Evolutionary conservation across 2,888 invertebrate genomes (phyloP).

Genomic region (Mechanitis mazaeus): DNA sequence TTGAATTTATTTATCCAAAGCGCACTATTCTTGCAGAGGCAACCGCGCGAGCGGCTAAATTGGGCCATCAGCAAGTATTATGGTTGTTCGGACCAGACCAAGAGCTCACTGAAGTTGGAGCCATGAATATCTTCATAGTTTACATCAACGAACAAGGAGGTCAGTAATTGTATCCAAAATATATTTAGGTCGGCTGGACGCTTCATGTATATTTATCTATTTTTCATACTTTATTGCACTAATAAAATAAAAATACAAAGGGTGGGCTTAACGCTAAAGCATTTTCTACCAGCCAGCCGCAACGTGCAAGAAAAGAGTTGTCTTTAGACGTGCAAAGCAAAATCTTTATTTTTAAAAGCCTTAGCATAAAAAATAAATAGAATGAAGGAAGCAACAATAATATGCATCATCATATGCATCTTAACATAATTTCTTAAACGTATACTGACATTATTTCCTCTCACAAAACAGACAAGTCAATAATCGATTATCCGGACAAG

Average conservation of each 20-base stretch:
- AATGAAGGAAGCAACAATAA: too few relatives aligned
- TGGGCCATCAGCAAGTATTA: slow-evolving; percentile 94
- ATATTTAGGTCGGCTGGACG: slow-evolving; percentile 9
- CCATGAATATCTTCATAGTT: slow-evolving; percentile 97
- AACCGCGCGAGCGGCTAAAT: slow-evolving; percentile 83
- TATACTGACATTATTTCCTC: slow-evolving; percentile 15
- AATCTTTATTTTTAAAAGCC: too few relatives aligned
- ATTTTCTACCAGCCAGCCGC: too few relatives aligned
- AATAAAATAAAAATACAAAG: too few relatives aligned
- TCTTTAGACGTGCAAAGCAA: too few relatives aligned
- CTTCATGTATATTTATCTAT: too few relatives aligned
- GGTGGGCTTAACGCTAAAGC: too few relatives aligned
- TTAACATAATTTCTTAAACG: not conserved
- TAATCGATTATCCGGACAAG: slow-evolving; percentile 45
- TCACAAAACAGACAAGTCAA: slow-evolving; percentile 31
- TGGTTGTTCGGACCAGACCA: slow-evolving; percentile 97
- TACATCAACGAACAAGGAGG: slow-evolving; percentile 93
- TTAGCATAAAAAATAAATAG: too few relatives aligned
- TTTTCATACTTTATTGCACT: too few relatives aligned
- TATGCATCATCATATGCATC: too few relatives aligned
- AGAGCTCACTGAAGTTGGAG: slow-evolving; percentile 96
- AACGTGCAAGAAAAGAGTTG: too few relatives aligned
- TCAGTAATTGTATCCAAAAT: slow-evolving; percentile 50
- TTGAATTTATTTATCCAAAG: not conserved
- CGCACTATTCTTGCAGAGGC: slow-evolving; percentile 65